Conservation (phyloP, 2,797 vertebrate species). For the Ispidina lecontei region DNA sequence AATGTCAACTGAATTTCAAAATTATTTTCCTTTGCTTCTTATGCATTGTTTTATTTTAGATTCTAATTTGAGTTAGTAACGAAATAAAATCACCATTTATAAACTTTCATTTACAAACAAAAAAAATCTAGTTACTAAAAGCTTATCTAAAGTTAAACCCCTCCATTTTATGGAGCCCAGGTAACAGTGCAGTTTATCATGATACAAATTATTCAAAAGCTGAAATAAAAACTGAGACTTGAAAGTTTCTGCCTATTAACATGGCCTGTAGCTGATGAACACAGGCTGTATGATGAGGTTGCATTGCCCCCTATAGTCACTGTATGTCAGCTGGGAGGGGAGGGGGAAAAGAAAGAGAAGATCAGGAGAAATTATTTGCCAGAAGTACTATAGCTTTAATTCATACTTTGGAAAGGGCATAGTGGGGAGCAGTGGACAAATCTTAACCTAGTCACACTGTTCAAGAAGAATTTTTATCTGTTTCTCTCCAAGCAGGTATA, state of each 20-base stretch:
- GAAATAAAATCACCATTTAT: slow-evolving; percentile 49
- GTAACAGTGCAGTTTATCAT: neutral
- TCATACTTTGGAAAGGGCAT: neutral
- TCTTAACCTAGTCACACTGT: neutral
- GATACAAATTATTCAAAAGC: slow-evolving; percentile 20
- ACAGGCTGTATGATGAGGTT: slow-evolving; percentile 62
- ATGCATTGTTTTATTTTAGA: neutral
- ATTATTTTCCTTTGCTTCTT: slow-evolving; percentile 34
- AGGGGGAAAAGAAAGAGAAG: neutral
- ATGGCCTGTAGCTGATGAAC: neutral
- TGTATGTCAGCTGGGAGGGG: slow-evolving; percentile 41
- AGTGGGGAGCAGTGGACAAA: neutral
- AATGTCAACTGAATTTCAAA: slow-evolving; percentile 66
- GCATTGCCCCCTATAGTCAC: slow-evolving; percentile 80
- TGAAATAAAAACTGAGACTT: slow-evolving; percentile 28
- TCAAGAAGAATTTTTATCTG: neutral
- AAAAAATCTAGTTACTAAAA: neutral
- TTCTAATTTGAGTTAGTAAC: slow-evolving; percentile 50
- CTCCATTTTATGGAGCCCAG: neutral
- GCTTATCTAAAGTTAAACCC: neutral
- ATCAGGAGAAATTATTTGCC: neutral
- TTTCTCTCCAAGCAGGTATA: neutral
- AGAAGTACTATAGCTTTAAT: neutral
- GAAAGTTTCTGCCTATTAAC: slow-evolving; percentile 12
- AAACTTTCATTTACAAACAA: slow-evolving; percentile 30